These are phyloP conservation scores for Drosophila kohkoa DNA, from an alignment of 1,140 invertebrate species.

Conservation along the genomic window DNA sequence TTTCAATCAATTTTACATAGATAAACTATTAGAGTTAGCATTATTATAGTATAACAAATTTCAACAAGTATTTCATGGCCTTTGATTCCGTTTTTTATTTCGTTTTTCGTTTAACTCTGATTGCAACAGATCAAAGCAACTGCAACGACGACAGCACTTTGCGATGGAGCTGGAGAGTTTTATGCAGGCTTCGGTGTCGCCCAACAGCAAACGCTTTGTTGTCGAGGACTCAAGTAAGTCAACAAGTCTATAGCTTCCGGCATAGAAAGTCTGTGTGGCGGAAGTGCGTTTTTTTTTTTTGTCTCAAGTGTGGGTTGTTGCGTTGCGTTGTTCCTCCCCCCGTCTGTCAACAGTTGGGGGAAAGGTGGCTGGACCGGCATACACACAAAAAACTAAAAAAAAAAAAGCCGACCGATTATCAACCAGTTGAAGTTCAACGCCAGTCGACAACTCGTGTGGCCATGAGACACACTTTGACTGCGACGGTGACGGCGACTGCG, in stretches of 20 bases:
- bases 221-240: constrained; percentile 81
- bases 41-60: constrained; percentile 26
- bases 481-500: not conserved
- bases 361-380: constrained; percentile 17
- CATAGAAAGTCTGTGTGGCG: constrained; percentile 59
- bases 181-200: constrained; percentile 57
- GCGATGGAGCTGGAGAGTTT: constrained; percentile 60
- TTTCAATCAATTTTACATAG: constrained; percentile 30
- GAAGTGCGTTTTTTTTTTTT: constrained; percentile 59
- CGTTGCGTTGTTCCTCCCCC: not conserved
- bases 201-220: constrained; percentile 74
- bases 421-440: constrained; percentile 70
- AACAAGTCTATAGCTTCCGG: constrained; percentile 49
- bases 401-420: constrained; percentile 34
- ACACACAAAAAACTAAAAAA: not conserved
- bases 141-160: constrained; percentile 3
- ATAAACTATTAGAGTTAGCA: constrained; percentile 27
- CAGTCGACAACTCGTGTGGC: constrained; percentile 21
- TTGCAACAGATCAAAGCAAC: constrained; percentile 23
- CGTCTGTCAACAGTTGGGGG: not conserved
- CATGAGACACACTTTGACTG: constrained; percentile 41
- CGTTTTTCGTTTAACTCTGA: not conserved
- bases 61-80: constrained; percentile 60
- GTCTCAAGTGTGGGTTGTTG: not conserved
- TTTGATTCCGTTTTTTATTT: constrained; percentile 10